Conservation (phyloP, 2,888 invertebrate species). For the Chrysolina oricalcia region DNA sequence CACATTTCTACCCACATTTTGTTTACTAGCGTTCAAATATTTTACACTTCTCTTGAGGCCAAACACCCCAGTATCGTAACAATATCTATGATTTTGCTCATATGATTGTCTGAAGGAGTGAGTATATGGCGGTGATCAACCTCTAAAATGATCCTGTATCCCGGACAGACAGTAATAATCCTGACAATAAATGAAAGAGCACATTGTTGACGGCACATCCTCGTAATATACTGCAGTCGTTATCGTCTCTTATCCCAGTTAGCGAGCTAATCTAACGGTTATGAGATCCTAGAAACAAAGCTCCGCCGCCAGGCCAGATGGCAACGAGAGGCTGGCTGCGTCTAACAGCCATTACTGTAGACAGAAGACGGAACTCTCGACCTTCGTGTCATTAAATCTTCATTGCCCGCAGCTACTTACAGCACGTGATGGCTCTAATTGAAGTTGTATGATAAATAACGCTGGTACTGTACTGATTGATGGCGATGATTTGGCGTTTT, state of each 20-base stretch:
- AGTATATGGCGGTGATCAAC: no score
- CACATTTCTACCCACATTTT: no score
- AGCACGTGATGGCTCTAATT: constrained; percentile 41
- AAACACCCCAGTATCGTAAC: no score
- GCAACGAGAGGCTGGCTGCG: constrained; percentile 40
- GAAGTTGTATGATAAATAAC: constrained; percentile 56
- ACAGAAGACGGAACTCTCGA: constrained; percentile 27
- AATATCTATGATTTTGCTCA: no score
- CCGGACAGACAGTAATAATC: not conserved
- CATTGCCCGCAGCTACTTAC: constrained; percentile 19
- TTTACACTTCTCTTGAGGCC: no score
- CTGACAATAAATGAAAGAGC: not conserved
- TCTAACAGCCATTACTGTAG: constrained; percentile 42
- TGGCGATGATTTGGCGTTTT: constrained; percentile 49
- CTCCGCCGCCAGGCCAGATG: constrained; percentile 43
- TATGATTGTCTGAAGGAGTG: no score
- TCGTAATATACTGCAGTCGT: not conserved
- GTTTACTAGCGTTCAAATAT: no score
- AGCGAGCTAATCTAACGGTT: constrained; percentile 40
- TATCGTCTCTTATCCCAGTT: constrained; percentile 16
- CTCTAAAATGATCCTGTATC: no score
- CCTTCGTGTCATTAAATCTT: constrained; percentile 38
- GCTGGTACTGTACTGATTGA: constrained; percentile 52
- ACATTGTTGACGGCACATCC: not conserved
- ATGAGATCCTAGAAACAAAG: constrained; percentile 42